Evolutionary conservation across 2,888 invertebrate genomes (phyloP), one percentile per base, ranked within the genome.

Genomic region (Merodon equestris): DNA sequence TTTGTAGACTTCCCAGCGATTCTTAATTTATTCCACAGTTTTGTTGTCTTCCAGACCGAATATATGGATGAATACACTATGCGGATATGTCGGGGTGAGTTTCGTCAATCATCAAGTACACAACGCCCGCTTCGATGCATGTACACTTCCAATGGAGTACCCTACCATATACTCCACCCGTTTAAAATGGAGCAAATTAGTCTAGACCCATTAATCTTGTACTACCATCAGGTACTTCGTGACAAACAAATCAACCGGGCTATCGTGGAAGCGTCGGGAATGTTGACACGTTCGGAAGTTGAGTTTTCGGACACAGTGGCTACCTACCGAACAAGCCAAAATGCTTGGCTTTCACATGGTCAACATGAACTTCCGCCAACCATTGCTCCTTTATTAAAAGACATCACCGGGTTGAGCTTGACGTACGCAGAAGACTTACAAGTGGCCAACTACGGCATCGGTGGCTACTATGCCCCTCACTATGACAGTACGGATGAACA

Each of bases 381-480:
- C 0, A 47, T 87, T 0, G 86, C 84, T 54, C 81, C 68, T 50
- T 83, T 87, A 0, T 84, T 87, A 0, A 27, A 54, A 0, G 86
- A 88, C 66, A 86, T 87, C 86, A 87, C 85, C 0, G 85, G 86
- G 0, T 85, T 87, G 19, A 71, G 84, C 40, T 42, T 86, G 34
- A 2, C 48, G 0, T 84, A 83, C 0, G 84, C 86, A 12, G 87
- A 87, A 67, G 82, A 84, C 82, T 36, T 87, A 14, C 87, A 87
- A 77, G 82, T 87, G 1, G 86, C 86, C 85, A 87, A 88, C 60
- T 87, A 87, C 61, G 88, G 88, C 0, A 60, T 88, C 7, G 87
- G 88, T 0, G 87, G 87, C 0, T 86, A 87, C 58, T 87, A 87
- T 40, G 84, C 75, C 13, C 83, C 75, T 1, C 87, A 87, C 51